These are phyloP conservation scores for Corythornis madagascariensis DNA, from an alignment of 2,113 vertebrate genomes.

Conservation along the genomic window DNA sequence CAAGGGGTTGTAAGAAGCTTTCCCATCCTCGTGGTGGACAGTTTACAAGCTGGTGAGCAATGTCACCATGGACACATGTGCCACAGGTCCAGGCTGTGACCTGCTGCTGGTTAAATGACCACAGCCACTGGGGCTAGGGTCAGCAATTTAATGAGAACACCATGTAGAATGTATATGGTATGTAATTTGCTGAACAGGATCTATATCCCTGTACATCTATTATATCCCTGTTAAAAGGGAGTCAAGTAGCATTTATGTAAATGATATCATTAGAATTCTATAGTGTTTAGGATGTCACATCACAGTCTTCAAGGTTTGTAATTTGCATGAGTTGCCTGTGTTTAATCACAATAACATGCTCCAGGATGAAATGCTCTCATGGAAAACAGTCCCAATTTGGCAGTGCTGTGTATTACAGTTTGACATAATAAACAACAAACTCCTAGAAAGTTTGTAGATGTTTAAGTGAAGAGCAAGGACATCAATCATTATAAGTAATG, in stretches of 20 bases:
- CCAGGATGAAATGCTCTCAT: neutral
- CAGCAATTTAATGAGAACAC: conserved; percentile 27
- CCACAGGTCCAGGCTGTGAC: neutral
- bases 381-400: neutral
- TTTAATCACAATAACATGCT: neutral
- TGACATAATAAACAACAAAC: neutral
- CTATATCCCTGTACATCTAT: neutral
- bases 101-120: neutral
- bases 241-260: neutral
- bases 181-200: neutral
- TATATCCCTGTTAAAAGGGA: neutral
- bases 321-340: neutral
- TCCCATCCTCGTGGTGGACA: neutral
- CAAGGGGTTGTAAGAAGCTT: neutral
- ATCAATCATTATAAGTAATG: neutral
- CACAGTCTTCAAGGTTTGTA: neutral
- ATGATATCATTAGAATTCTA: neutral
- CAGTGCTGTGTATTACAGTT: neutral
- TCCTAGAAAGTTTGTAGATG: neutral
- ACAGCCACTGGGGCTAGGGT: neutral
- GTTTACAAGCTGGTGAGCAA: neutral
- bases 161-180: neutral
- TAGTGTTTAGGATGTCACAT: neutral
- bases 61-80: neutral
- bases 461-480: neutral